Percentiles rank a stretch among this genome's conserved stretches.
Conservation (phyloP, 1,140 invertebrate genomes). For the Arion vulgaris region DNA sequence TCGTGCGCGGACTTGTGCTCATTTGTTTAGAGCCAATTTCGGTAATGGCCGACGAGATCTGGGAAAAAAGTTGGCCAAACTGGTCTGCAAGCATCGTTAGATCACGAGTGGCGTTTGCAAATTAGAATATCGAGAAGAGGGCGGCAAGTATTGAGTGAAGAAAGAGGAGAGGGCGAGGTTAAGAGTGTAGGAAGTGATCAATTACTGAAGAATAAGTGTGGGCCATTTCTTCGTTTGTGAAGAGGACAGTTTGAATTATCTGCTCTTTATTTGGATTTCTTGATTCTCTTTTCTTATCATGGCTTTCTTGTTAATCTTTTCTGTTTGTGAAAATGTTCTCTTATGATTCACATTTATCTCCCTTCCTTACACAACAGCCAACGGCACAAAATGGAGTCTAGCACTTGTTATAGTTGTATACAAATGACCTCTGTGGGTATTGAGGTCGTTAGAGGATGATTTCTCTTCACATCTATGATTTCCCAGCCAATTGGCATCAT, state of each 20-base stretch:
- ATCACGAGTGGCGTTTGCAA: conserved; percentile 29
- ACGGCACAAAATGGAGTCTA: neutral
- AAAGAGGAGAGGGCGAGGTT: conserved; percentile 7
- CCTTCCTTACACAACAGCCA: neutral
- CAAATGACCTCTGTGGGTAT: neutral
- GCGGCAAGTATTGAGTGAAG: conserved; percentile 7
- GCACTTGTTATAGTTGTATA: neutral
- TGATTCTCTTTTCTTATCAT: neutral
- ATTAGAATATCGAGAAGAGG: neutral
- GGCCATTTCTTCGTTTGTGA: neutral
- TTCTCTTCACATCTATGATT: neutral
- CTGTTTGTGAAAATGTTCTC: conserved; percentile 25
- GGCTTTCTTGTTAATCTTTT: conserved; percentile 18
- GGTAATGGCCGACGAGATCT: conserved; percentile 27
- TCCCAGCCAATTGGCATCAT: neutral
- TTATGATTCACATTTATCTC: conserved; percentile 17
- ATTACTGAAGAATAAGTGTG: conserved; percentile 14
- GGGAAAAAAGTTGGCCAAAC: conserved; percentile 16
- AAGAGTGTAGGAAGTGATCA: conserved; percentile 22
- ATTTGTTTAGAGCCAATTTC: conserved; percentile 33
- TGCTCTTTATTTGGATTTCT: conserved; percentile 16
- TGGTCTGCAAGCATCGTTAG: conserved; percentile 29
- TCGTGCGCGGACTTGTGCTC: neutral
- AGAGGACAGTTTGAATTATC: conserved; percentile 26
- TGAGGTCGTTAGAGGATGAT: neutral